These are phyloP conservation scores for Caenorhabditis sp. DNA, from an alignment of 2,888 invertebrate genomes.

Conservation along the genomic window DNA sequence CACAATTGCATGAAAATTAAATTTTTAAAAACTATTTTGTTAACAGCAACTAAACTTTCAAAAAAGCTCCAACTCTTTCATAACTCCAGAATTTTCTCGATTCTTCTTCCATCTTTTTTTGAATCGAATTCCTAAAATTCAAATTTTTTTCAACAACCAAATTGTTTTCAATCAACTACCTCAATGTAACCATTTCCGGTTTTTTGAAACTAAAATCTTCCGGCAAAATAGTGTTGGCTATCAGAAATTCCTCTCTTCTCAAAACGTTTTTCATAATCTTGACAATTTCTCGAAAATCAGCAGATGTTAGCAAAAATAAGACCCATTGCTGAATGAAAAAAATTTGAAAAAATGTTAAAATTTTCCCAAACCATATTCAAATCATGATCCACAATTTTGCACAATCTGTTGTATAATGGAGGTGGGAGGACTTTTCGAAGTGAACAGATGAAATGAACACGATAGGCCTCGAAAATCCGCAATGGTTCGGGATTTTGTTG, in stretches of 20 bases:
- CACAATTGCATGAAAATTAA: too few species aligned
- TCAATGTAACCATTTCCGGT: constrained; percentile 5
- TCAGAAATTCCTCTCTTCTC: background rate
- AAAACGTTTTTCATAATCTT: background rate
- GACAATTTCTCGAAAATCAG: constrained; percentile 16
- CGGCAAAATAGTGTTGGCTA: background rate
- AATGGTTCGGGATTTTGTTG: constrained; percentile 3
- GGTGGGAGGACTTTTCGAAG: constrained; percentile 13
- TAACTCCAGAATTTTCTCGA: constrained; percentile 27
- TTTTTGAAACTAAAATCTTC: background rate
- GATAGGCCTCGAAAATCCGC: constrained; percentile 8
- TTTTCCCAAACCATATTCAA: constrained; percentile 4
- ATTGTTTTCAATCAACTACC: constrained; percentile 8
- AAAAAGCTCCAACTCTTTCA: constrained; percentile 13
- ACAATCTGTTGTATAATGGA: constrained; percentile 12
- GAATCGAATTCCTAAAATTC: constrained; percentile 20
- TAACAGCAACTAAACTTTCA: background rate
- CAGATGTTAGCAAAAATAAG: constrained; percentile 3
- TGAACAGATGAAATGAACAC: constrained; percentile 19
- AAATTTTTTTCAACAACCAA: background rate
- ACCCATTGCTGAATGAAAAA: constrained; percentile 16
- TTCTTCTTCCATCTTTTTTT: constrained; percentile 28
- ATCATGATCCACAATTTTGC: constrained; percentile 7
- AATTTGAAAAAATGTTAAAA: background rate
- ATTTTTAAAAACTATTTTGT: background rate